Conservation (phyloP, 2,797 vertebrate genomes). For the Alca torda region DNA sequence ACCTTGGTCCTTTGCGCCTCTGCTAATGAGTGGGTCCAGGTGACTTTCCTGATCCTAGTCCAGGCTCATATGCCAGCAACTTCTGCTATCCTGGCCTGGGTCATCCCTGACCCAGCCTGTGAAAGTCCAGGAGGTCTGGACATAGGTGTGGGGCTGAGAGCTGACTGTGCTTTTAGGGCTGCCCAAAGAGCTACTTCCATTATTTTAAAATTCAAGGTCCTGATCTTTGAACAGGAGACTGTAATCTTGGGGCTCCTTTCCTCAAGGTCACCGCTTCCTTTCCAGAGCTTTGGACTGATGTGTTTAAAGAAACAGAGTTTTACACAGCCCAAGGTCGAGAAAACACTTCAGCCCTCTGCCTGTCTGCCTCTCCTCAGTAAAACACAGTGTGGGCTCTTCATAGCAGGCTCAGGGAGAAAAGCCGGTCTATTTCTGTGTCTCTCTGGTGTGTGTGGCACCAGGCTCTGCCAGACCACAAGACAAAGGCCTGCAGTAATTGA, state of each 20-base stretch:
- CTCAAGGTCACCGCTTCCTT: neutral
- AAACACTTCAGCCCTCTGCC: slow-evolving; percentile 1
- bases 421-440: slow-evolving; percentile 1
- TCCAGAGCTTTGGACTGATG: neutral
- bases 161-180: neutral
- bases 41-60: neutral
- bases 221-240: neutral
- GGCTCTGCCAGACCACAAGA: slow-evolving; percentile 24
- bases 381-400: slow-evolving; percentile 11
- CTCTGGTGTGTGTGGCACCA: neutral
- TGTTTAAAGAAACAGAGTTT: neutral
- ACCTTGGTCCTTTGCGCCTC: neutral
- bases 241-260: neutral
- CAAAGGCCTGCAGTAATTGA: neutral
- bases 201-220: neutral
- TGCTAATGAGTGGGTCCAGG: neutral
- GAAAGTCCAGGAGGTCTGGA: neutral
- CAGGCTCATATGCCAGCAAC: neutral
- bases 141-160: neutral
- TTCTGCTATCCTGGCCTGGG: neutral
- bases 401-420: neutral
- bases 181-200: neutral
- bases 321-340: neutral
- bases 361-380: neutral
- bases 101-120: neutral